Conservation (phyloP, 2,113 vertebrate genomes). For the Carassius gibelio region DNA sequence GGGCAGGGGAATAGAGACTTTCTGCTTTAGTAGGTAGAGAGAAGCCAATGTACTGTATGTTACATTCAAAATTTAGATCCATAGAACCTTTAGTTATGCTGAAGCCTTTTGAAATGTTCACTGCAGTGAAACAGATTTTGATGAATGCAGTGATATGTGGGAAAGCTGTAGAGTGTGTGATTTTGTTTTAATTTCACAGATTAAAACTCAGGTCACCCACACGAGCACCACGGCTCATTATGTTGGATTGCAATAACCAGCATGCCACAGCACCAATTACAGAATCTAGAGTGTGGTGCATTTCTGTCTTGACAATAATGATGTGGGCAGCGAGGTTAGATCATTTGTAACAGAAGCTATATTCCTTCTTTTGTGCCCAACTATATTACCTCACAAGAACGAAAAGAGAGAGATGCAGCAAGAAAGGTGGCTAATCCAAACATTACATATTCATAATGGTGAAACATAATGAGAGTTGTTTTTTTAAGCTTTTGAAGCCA, state of each 20-base stretch:
- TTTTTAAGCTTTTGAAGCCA: slow-evolving; percentile 8
- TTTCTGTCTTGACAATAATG: neutral
- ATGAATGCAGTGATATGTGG: neutral
- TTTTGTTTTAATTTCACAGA: neutral
- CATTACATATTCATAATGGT: neutral
- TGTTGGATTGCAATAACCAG: neutral
- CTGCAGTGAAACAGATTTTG: neutral
- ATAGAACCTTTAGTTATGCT: neutral
- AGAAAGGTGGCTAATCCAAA: slow-evolving; percentile 3
- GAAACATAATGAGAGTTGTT: neutral
- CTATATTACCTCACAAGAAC: neutral
- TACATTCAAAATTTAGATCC: neutral
- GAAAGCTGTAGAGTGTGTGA: neutral
- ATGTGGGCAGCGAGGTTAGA: neutral
- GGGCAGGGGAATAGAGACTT: slow-evolving; percentile 8
- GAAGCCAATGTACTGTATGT: neutral
- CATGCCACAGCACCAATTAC: neutral
- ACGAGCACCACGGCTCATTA: neutral
- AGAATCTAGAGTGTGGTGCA: neutral
- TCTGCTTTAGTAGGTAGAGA: slow-evolving; percentile 1
- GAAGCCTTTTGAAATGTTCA: neutral
- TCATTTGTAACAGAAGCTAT: neutral
- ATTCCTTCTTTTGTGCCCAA: neutral
- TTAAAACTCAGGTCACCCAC: neutral
- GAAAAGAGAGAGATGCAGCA: neutral